Evolutionary conservation across 2,797 vertebrate species (phyloP).

Genomic region (Hydrocynus forskahlii): DNA sequence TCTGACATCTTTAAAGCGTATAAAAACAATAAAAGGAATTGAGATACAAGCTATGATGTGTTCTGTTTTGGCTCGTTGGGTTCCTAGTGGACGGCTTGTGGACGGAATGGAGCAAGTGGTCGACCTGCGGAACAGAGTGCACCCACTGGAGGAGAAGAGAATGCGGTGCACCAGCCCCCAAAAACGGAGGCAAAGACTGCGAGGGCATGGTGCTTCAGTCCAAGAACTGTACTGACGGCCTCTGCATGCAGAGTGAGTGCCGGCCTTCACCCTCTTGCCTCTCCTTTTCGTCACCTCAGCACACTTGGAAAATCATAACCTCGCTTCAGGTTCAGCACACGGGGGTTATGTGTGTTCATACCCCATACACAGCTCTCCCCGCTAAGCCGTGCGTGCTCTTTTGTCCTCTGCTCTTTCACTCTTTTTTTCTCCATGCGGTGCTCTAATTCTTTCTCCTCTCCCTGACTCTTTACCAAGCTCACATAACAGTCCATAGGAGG

Average conservation of each 20-base stretch:
- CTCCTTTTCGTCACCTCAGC: neutral
- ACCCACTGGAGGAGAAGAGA: slow-evolving; percentile 97
- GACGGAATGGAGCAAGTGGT: slow-evolving; percentile 99
- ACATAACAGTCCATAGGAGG: neutral
- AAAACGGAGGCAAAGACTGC: slow-evolving; percentile 97
- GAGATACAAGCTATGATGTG: neutral
- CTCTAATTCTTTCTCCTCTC: slow-evolving; percentile 26
- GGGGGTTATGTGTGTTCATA: neutral
- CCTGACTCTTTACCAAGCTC: neutral
- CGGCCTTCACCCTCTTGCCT: slow-evolving; percentile 15
- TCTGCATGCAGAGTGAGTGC: slow-evolving; percentile 99
- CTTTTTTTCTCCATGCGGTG: neutral
- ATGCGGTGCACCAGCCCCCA: slow-evolving; percentile 89
- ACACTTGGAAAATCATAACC: neutral
- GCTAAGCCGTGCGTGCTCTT: neutral
- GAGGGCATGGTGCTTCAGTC: slow-evolving; percentile 94
- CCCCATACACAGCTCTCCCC: neutral
- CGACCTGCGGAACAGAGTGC: slow-evolving; percentile 96
- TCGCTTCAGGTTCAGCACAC: neutral
- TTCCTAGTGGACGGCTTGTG: slow-evolving; percentile 95
- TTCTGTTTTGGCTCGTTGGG: slow-evolving; percentile 35
- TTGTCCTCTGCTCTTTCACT: neutral
- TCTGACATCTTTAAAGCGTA: too few species aligned
- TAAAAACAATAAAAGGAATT: too few species aligned
- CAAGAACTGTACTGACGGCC: slow-evolving; percentile 97